phyloP scores from a whole-genome alignment of 1,140 invertebrate genomes.

The Pissodes strobi region DNA sequence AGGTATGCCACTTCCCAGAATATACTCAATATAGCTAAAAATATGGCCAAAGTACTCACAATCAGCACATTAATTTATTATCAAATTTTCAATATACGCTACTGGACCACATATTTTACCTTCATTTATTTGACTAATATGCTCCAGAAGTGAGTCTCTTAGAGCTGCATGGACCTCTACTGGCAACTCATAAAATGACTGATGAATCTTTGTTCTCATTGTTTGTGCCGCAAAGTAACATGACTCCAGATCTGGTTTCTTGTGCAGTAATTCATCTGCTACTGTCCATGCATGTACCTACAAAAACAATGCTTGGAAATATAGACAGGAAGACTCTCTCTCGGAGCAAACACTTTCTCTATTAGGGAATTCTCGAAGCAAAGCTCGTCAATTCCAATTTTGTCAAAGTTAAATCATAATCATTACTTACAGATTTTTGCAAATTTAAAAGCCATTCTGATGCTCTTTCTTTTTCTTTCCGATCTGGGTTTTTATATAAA shows the following conservation, averaged over 20 bases:
- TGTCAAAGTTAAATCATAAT: too few species aligned
- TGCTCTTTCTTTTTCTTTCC: constrained; percentile 83
- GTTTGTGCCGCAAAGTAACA: constrained; percentile 98
- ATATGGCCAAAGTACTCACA: too few species aligned
- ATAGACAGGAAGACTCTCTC: too few species aligned
- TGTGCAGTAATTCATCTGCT: constrained; percentile 88
- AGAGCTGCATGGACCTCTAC: constrained; percentile 80
- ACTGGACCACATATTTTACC: too few species aligned
- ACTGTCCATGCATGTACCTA: constrained; percentile 82
- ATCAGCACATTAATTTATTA: too few species aligned
- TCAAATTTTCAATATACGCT: too few species aligned
- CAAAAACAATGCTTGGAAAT: too few species aligned
- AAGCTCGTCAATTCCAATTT: too few species aligned
- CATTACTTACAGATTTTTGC: constrained; percentile 87
- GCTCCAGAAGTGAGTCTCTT: constrained; percentile 88
- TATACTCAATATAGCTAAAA: too few species aligned
- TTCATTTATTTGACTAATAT: constrained; percentile 83
- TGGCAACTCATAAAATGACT: constrained; percentile 92
- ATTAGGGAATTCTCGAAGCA: too few species aligned
- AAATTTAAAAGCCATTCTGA: constrained; percentile 88
- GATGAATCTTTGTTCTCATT: constrained; percentile 93
- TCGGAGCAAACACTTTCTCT: too few species aligned
- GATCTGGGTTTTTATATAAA: constrained; percentile 77
- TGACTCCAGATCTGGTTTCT: constrained; percentile 84
- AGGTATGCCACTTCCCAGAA: too few species aligned